These are phyloP conservation scores for Lycophotia porphyrea DNA, from an alignment of 2,888 invertebrate species.

Conservation along the genomic window DNA sequence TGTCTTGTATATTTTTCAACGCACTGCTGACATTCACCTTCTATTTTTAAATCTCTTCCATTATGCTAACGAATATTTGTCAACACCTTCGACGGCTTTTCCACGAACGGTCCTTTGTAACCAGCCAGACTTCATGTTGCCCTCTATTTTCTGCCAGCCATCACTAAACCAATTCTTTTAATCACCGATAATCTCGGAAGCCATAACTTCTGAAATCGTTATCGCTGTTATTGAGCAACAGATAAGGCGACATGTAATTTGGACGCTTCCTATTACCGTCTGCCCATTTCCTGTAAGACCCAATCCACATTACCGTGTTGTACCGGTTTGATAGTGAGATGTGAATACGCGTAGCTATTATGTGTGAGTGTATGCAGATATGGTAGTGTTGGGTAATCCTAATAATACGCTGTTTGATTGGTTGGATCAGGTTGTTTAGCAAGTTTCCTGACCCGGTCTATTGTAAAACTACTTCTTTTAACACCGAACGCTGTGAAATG, in stretches of 20 bases:
- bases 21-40: too few species aligned
- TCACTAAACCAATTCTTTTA: neutral
- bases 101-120: neutral
- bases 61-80: neutral
- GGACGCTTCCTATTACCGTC: conserved; percentile 12
- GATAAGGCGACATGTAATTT: conserved; percentile 42
- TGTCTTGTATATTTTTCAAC: neutral
- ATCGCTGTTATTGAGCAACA: conserved; percentile 29
- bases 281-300: conserved; percentile 35
- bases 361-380: neutral
- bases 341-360: conserved; percentile 18
- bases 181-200: conserved; percentile 5
- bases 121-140: neutral
- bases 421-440: neutral
- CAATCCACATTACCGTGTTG: conserved; percentile 39
- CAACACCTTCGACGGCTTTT: neutral
- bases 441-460: neutral
- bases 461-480: neutral
- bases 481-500: neutral
- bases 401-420: neutral
- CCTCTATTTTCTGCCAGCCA: neutral
- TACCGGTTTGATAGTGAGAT: conserved; percentile 38
- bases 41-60: neutral
- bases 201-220: conserved; percentile 23
- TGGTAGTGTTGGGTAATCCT: neutral